Conservation (phyloP, 2,113 vertebrate species). For the Rhynchomys soricoides region DNA sequence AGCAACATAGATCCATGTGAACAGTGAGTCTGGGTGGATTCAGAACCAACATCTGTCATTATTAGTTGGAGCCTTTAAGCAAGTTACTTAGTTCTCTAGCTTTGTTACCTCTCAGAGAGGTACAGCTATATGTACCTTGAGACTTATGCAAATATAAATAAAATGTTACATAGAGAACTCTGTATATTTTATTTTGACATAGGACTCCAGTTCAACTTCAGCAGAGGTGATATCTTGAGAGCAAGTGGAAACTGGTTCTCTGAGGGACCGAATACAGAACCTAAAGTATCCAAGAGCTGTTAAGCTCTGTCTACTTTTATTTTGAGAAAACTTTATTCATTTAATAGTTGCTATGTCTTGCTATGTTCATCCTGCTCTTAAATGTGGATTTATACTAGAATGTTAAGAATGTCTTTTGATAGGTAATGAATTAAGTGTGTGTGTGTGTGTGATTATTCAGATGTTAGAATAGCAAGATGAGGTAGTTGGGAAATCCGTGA, state of each 20-base stretch:
- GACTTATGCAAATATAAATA: background rate
- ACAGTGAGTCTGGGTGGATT: background rate
- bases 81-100: background rate
- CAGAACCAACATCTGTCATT: background rate
- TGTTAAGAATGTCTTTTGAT: background rate
- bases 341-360: background rate
- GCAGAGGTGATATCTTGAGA: background rate
- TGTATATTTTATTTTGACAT: background rate
- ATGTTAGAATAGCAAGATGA: background rate
- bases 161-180: background rate
- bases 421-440: background rate
- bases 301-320: background rate
- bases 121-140: background rate
- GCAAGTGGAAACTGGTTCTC: background rate
- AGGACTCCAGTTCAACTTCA: background rate
- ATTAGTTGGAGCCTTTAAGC: background rate
- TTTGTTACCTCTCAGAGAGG: background rate
- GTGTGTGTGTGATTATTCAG: background rate
- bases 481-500: background rate
- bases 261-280: background rate
- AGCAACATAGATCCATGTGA: background rate
- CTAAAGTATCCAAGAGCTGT: background rate
- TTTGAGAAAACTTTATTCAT: background rate
- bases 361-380: background rate
- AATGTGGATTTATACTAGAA: background rate